Base-by-base conservation (phyloP, 1,140 invertebrate genomes). In the Megathymus violae region DNA sequence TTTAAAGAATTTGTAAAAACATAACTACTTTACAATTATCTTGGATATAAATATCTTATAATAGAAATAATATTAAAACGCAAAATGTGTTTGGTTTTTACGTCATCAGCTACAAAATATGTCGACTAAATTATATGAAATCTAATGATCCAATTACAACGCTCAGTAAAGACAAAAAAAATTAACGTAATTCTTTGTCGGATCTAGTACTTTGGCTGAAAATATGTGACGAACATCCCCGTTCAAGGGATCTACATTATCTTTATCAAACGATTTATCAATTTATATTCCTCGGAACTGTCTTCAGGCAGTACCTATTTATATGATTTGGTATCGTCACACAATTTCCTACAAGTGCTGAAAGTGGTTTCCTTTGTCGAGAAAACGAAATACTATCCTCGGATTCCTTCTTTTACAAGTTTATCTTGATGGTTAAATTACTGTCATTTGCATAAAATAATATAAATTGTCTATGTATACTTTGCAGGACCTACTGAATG, bases 191-290 rank as follows among this genome's bases (percentile, higher is more conserved):
- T 5, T 3, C 2, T 22, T 22, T n/a, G n/a, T n/a, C 27, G 9
- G 1, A 51, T 50, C 43, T 51, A 51, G 31, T 25, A 10, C 7
- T n/a, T 31, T 34, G 16, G 16, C 41, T 19, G n/a, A 36, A n/a
- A 31, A 17, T 19, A 36, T 50, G 9, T n/a, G n/a, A n/a, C 13
- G 5, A 41, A 56, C 41, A 44, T 67, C 56, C 48, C 16, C 31
- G 64, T 54, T 17, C 14, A 11, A 16, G 48, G 62, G 43, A 64
- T 64, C 65, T 64, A 69, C 67, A 74, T 80, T 69, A 76, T 74
- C 71, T 71, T 78, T 80, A 80, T 80, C 78, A 71, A 56, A 56
- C 64, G 67, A 78, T 78, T 78, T 76, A 80, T 78, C 78, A 73
- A 68, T 54, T 73, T 76, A 76, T 76, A 78, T 76, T 68, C 64